phyloP scores from a whole-genome alignment of 2,888 invertebrate species.

The Chloroclysta siterata region DNA sequence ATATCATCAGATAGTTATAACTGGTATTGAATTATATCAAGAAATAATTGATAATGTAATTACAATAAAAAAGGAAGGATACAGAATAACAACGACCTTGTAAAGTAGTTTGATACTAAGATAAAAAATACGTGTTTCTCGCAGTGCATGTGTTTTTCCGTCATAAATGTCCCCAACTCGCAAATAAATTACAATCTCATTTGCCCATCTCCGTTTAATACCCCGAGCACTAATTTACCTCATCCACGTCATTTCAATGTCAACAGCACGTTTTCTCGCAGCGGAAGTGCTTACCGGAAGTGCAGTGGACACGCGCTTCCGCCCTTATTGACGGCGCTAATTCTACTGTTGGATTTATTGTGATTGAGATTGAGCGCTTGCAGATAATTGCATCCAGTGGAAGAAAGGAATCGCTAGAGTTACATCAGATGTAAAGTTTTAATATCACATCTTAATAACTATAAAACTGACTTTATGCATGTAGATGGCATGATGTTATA shows the following conservation, averaged over 20 bases:
- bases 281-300: conserved; percentile 33
- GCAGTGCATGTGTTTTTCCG: not conserved
- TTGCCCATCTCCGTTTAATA: conserved; percentile 7
- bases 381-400: conserved; percentile 17
- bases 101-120: not conserved
- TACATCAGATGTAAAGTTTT: conserved; percentile 20
- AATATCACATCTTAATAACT: not conserved
- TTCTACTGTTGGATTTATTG: conserved; percentile 27
- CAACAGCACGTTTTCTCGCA: conserved; percentile 26
- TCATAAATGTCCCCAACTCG: conserved; percentile 1
- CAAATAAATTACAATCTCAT: conserved; percentile 8
- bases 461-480: not conserved
- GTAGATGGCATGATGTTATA: not conserved
- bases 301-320: conserved; percentile 32
- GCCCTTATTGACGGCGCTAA: conserved; percentile 32
- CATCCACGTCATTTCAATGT: conserved; percentile 27
- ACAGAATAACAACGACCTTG: not conserved
- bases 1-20: no score
- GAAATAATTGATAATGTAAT: no score
- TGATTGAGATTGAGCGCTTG: conserved; percentile 31
- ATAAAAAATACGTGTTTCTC: not conserved
- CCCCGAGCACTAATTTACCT: conserved; percentile 12
- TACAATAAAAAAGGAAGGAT: not conserved
- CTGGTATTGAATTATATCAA: no score
- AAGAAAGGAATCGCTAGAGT: conserved; percentile 6